Percentiles rank a stretch among this genome's conserved stretches.
Conservation (phyloP, 2,888 invertebrate species). For the Selenia dentaria region DNA sequence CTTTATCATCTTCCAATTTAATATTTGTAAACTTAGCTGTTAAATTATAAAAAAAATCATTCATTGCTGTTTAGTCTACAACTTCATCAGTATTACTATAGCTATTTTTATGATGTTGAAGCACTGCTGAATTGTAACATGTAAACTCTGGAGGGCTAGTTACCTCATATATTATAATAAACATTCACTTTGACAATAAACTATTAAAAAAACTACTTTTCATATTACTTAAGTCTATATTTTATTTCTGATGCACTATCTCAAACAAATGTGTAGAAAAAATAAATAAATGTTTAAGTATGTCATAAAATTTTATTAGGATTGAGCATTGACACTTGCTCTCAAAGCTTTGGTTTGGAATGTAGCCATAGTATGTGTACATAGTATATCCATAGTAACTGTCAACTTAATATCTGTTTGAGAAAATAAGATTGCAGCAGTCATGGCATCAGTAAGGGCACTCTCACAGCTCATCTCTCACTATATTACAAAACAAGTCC, state of each 20-base stretch:
- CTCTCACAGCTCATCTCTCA: slow-evolving; percentile 10
- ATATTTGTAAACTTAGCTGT: no score
- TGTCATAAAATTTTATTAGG: not conserved
- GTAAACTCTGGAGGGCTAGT: slow-evolving; percentile 51
- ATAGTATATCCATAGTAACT: no score
- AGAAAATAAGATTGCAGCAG: not conserved
- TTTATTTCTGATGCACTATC: slow-evolving; percentile 19
- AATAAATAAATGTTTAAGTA: slow-evolving; percentile 10
- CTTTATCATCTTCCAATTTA: no score
- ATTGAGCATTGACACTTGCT: slow-evolving; percentile 1
- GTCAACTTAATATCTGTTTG: not conserved
- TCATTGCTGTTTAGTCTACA: no score
- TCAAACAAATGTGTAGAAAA: slow-evolving; percentile 11
- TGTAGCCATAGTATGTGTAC: no score
- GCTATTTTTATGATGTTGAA: slow-evolving; percentile 59
- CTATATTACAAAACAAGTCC: slow-evolving; percentile 13
- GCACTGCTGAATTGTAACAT: slow-evolving; percentile 60
- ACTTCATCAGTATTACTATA: slow-evolving; percentile 58
- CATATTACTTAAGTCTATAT: slow-evolving; percentile 34
- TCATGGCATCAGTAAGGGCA: slow-evolving; percentile 1
- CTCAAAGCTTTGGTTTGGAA: slow-evolving; percentile 6
- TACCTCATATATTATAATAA: slow-evolving; percentile 60
- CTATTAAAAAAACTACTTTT: slow-evolving; percentile 52
- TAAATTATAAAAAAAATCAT: no score
- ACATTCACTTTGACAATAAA: slow-evolving; percentile 69